Conservation (phyloP, 1,140 invertebrate genomes). For the Zaprionus gabonicus region DNA sequence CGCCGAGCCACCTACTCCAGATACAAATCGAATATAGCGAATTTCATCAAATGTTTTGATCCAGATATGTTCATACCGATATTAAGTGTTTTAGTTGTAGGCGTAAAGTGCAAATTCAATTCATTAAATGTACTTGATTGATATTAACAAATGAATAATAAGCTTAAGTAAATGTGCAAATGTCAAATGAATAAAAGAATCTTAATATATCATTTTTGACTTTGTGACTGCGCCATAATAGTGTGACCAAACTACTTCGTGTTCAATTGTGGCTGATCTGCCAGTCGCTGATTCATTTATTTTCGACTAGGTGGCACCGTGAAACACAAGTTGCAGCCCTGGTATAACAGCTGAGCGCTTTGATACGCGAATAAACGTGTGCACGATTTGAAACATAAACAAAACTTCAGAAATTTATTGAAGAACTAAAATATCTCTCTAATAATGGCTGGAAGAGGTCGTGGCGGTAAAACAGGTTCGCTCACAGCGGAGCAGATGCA, state of each 20-base stretch:
- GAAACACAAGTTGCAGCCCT: constrained; percentile 11
- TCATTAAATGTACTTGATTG: constrained; percentile 38
- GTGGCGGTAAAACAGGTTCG: constrained; percentile 86
- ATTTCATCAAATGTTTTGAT: constrained; percentile 19
- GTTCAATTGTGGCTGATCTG: neutral
- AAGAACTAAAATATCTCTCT: neutral
- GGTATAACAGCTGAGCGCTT: constrained; percentile 35
- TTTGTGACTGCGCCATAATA: neutral
- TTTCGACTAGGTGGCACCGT: constrained; percentile 47
- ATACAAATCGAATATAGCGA: constrained; percentile 40
- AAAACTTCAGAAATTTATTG: neutral
- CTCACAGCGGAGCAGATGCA: constrained; percentile 87
- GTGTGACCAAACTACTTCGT: neutral
- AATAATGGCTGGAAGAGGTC: constrained; percentile 83
- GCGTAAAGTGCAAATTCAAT: constrained; percentile 65
- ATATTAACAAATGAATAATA: constrained; percentile 4
- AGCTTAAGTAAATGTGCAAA: constrained; percentile 1
- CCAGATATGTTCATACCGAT: constrained; percentile 26
- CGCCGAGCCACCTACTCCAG: constrained; percentile 6
- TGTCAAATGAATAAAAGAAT: neutral
- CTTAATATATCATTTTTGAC: neutral
- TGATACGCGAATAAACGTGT: constrained; percentile 47
- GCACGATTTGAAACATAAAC: constrained; percentile 33
- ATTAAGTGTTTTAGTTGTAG: constrained; percentile 59
- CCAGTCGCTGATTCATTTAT: constrained; percentile 20